These are phyloP conservation scores for Pseudomugil tenellus DNA, from an alignment of 2,797 vertebrate species.

Conservation along the genomic window DNA sequence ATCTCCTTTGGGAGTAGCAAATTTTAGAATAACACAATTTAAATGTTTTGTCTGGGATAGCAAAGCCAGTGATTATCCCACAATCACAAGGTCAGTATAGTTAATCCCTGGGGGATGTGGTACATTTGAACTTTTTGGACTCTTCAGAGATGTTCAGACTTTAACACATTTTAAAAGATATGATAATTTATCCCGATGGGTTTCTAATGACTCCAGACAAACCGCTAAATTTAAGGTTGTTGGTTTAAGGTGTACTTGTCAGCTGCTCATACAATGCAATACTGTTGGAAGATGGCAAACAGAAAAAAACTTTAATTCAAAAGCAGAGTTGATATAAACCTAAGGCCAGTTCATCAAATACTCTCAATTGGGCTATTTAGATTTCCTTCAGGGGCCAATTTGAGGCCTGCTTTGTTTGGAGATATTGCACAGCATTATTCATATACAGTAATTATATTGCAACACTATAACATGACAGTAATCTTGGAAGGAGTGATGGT, in stretches of 20 bases:
- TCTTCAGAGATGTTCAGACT: conserved; percentile 11
- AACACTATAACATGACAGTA: conserved; percentile 91
- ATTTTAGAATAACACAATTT: conserved; percentile 58
- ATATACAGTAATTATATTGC: conserved; percentile 89
- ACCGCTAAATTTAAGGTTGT: too few relatives aligned
- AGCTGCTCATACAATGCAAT: not conserved
- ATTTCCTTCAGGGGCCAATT: conserved; percentile 81
- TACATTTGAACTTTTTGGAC: not conserved
- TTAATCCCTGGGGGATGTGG: conserved; percentile 32
- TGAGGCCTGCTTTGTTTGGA: conserved; percentile 75
- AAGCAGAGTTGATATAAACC: conserved; percentile 70
- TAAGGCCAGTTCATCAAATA: conserved; percentile 75
- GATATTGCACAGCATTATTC: conserved; percentile 86
- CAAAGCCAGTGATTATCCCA: conserved; percentile 58
- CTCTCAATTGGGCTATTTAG: conserved; percentile 69
- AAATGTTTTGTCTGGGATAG: conserved; percentile 56
- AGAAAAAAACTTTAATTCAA: conserved; percentile 49
- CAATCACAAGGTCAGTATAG: conserved; percentile 39
- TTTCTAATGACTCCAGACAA: not conserved
- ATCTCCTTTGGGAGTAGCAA: conserved; percentile 55
- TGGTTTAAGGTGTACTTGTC: conserved; percentile 9
- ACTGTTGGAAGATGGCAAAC: conserved; percentile 49
- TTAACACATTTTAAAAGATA: conserved; percentile 10
- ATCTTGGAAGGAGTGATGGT: conserved; percentile 90
- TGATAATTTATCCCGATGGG: conserved; percentile 6